Conservation (phyloP, 2,888 invertebrate genomes). For the Dolichomitus sp. region DNA sequence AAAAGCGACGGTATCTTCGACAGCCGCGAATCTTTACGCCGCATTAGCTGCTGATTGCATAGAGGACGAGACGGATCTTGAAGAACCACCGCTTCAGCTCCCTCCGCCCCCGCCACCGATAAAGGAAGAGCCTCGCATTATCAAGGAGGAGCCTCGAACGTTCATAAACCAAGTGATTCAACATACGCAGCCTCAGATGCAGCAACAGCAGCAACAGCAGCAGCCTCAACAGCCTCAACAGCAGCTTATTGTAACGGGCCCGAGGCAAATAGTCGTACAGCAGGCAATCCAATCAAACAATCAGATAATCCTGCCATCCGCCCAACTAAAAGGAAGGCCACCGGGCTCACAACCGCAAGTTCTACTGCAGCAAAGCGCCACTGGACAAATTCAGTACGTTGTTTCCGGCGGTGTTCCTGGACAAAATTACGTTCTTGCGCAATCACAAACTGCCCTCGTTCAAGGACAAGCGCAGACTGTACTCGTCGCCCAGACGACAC, state of each 20-base stretch:
- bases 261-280: conserved; percentile 88
- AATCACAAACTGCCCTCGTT: conserved; percentile 89
- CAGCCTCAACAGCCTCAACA: conserved; percentile 81
- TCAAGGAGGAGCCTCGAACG: conserved; percentile 75
- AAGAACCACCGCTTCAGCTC: conserved; percentile 83
- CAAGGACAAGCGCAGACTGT: conserved; percentile 90
- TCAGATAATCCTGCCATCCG: conserved; percentile 81
- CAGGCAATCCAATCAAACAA: conserved; percentile 81
- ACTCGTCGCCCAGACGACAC: conserved; percentile 90
- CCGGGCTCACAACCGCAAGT: conserved; percentile 81
- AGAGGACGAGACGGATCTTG: conserved; percentile 90
- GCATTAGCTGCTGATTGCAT: conserved; percentile 94
- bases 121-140: conserved; percentile 70
- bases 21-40: conserved; percentile 94
- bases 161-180: conserved; percentile 71
- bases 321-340: conserved; percentile 78
- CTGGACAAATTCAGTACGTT: conserved; percentile 88
- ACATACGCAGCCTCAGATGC: conserved; percentile 83
- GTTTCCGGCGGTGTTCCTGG: conserved; percentile 87
- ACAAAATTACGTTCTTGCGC: conserved; percentile 90
- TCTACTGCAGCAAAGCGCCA: conserved; percentile 81
- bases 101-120: conserved; percentile 66
- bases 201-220: conserved; percentile 82
- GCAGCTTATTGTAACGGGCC: conserved; percentile 84
- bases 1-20: conserved; percentile 91